These are phyloP conservation scores for Shinisaurus crocodilurus DNA, from an alignment of 2,113 vertebrate species.

Conservation along the genomic window DNA sequence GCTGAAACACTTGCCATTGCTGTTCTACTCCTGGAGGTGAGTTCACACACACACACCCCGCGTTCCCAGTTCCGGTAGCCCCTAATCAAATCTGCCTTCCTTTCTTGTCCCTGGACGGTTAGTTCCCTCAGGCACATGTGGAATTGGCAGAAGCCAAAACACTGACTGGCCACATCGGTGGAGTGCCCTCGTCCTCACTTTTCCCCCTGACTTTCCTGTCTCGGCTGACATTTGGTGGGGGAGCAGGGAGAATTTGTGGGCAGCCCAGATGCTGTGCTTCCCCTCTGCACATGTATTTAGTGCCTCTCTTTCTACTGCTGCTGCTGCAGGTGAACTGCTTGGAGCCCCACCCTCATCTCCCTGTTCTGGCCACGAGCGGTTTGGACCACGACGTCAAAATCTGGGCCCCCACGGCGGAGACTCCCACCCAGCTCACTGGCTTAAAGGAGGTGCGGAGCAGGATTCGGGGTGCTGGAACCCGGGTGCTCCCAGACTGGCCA, in stretches of 20 bases:
- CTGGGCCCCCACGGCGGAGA: constrained; percentile 92
- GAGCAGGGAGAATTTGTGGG: neutral
- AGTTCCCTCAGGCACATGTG: too few species aligned
- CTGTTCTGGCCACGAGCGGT: constrained; percentile 92
- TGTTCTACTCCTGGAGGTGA: too few species aligned
- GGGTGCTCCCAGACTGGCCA: neutral
- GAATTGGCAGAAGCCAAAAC: too few species aligned
- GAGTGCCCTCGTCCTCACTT: too few species aligned
- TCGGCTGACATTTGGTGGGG: neutral
- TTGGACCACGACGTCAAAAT: constrained; percentile 95
- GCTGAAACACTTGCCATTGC: too few species aligned
- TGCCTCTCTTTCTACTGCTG: too few species aligned
- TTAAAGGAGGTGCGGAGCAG: constrained; percentile 85
- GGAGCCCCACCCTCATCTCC: constrained; percentile 93
- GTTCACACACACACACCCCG: neutral
- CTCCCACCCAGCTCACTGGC: constrained; percentile 85
- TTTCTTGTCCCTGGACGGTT: accelerated
- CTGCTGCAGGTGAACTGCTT: constrained; percentile 89
- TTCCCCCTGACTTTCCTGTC: too few species aligned
- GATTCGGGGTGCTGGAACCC: neutral
- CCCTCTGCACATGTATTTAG: neutral
- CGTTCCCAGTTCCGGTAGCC: neutral
- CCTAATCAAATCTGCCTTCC: neutral
- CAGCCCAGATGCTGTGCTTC: too few species aligned
- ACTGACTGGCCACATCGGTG: too few species aligned